Percentiles rank a stretch among this genome's conserved stretches.
Evolutionary conservation across 2,888 invertebrate species (phyloP).

Genomic region (Pyrocoelia pectoralis): DNA sequence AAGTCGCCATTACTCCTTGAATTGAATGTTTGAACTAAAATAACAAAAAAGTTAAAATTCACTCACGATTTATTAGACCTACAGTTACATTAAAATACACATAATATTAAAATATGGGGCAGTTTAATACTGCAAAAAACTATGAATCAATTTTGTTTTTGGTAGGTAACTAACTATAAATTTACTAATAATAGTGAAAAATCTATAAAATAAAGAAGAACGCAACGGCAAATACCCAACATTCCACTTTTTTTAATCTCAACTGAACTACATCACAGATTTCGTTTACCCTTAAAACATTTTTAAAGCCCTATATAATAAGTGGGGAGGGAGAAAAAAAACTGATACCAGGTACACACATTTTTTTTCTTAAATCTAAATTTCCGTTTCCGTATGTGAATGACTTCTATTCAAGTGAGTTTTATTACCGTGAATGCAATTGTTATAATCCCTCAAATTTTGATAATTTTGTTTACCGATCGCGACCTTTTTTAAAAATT

Average conservation of each 20-base stretch:
- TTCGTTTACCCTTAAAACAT: neutral
- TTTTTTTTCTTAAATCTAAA: slow-evolving; percentile 43
- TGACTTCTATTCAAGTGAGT: slow-evolving; percentile 28
- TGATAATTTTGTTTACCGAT: slow-evolving; percentile 54
- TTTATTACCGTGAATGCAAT: slow-evolving; percentile 13
- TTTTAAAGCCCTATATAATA: neutral
- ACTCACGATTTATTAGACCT: neutral
- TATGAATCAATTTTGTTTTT: neutral
- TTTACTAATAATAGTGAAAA: neutral
- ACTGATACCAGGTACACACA: neutral
- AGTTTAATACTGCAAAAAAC: neutral
- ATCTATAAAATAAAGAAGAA: neutral
- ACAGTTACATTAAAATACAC: slow-evolving; percentile 5
- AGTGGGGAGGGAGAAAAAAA: too few species aligned
- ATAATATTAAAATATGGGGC: neutral
- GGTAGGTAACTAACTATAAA: neutral
- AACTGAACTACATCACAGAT: slow-evolving; percentile 5
- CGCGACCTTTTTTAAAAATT: slow-evolving; percentile 54
- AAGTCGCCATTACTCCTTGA: too few species aligned
- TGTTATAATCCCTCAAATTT: slow-evolving; percentile 37
- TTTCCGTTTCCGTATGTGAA: slow-evolving; percentile 51
- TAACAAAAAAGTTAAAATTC: too few species aligned
- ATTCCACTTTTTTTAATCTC: slow-evolving; percentile 1
- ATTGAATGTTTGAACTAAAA: neutral
- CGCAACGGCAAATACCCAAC: neutral